Base-by-base conservation (phyloP, 2,888 invertebrate species). In the Drosophila barbarae region DNA sequence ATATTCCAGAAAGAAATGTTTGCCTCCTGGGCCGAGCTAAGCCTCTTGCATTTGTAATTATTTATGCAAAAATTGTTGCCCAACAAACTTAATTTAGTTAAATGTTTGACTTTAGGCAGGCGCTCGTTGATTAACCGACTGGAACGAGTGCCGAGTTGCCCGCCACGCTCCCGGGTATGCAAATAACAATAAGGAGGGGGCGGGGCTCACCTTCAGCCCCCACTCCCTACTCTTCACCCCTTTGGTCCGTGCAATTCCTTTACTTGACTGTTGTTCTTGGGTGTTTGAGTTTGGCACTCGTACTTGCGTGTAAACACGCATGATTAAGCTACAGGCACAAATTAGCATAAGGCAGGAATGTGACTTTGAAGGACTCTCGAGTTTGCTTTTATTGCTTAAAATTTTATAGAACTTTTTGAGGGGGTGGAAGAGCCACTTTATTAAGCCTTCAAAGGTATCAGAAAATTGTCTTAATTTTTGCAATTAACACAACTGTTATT, bases 231-330 rank as follows among this genome's bases (percentile, higher is more conserved):
- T 23, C 23, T 28, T 15, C 28, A 28, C 28, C 44, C 44, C 64
- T 65, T 67, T 52, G 54, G 28, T 68, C 64, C 55, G 23, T 64
- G 61, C 67, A 63, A 75, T 60, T 58, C 59, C 66, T 66, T 68
- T 65, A 69, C 73, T 72, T 79, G 35, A 35, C 36, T 75, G 72
- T 73, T 78, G 52, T 69, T 57, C 50, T 60, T 44, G 71, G 68
- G 56, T 80, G 79, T 82, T 81, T 82, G 76, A 78, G 73, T 81
- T 81, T 59, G 60, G 32, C 51, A 51, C 61, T 77, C 68, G 70
- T 82, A 76, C 77, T 81, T 76, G 75, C 81, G 77, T 81, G 80
- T 82, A 81, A 81, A 82, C 82, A 82, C 73, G 80, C 82, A 82
- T 81, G 80, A 82, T 81, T 82, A 82, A 81, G 76, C 75, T 81